Percentiles rank a stretch among this genome's conserved stretches.
Conservation (phyloP, 2,797 vertebrate genomes). For the Glossophaga mutica region DNA sequence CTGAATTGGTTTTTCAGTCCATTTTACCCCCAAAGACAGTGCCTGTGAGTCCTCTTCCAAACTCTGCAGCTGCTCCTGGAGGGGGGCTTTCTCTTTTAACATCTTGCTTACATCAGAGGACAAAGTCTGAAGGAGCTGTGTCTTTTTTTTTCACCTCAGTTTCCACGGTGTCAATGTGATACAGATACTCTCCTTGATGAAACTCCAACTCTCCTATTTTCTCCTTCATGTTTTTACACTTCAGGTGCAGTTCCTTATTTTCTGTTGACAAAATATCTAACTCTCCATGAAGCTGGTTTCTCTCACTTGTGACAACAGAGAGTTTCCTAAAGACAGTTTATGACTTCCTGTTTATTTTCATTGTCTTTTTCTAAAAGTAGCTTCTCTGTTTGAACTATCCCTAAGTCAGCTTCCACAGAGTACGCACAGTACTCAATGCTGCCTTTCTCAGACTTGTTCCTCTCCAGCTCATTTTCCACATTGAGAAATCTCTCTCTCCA, state of each 20-base stretch:
- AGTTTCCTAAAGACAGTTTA: slow-evolving; percentile 84
- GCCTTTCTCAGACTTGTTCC: slow-evolving; percentile 84
- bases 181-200: slow-evolving; percentile 78
- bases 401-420: slow-evolving; percentile 83
- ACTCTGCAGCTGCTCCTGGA: slow-evolving; percentile 81
- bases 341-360: slow-evolving; percentile 80
- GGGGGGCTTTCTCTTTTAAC: slow-evolving; percentile 80
- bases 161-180: slow-evolving; percentile 83
- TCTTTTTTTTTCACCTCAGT: slow-evolving; percentile 82
- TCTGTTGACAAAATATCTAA: slow-evolving; percentile 84
- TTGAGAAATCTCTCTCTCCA: slow-evolving; percentile 86
- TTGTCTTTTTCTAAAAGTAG: slow-evolving; percentile 81
- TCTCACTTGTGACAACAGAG: slow-evolving; percentile 81
- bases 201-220: slow-evolving; percentile 84
- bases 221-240: slow-evolving; percentile 82
- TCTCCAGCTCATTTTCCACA: slow-evolving; percentile 83
- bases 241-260: slow-evolving; percentile 81
- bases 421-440: slow-evolving; percentile 83
- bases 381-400: slow-evolving; percentile 83
- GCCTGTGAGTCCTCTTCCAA: slow-evolving; percentile 78
- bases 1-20: slow-evolving; percentile 81
- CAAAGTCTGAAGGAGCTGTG: slow-evolving; percentile 79
- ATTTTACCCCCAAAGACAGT: slow-evolving; percentile 77
- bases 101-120: slow-evolving; percentile 77
- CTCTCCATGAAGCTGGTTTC: slow-evolving; percentile 82